Conservation (phyloP, 2,888 invertebrate species). For the Diplolepis rosae region DNA sequence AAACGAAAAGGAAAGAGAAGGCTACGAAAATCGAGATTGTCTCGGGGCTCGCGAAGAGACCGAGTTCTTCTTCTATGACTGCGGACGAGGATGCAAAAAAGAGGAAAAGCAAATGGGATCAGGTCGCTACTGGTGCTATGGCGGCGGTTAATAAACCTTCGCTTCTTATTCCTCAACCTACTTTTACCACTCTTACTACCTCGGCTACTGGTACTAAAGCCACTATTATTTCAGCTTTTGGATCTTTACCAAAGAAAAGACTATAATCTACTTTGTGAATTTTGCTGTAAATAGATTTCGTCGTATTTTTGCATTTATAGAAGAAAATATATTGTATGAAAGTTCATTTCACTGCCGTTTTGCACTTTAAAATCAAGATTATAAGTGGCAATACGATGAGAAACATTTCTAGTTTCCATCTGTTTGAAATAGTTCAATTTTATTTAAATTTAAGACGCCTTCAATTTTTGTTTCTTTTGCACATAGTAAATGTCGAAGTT, state of each 20-base stretch:
- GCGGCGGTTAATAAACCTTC: conserved; percentile 79
- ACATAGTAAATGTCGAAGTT: not conserved
- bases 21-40: conserved; percentile 89
- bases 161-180: conserved; percentile 81
- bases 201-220: conserved; percentile 92
- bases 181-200: conserved; percentile 85
- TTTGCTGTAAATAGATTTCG: conserved; percentile 16
- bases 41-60: conserved; percentile 79
- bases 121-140: conserved; percentile 81
- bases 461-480: not conserved
- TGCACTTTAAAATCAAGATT: not conserved
- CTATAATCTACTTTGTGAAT: conserved; percentile 67
- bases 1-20: conserved; percentile 89
- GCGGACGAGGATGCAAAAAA: conserved; percentile 83
- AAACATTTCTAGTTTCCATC: too few species aligned
- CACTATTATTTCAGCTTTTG: conserved; percentile 94
- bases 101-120: conserved; percentile 95
- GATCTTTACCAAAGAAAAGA: conserved; percentile 89
- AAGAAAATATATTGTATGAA: not conserved
- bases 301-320: not conserved
- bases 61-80: conserved; percentile 76
- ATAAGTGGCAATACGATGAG: too few species aligned
- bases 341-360: not conserved
- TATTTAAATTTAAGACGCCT: not conserved
- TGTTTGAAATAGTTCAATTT: not conserved